phyloP scores from a whole-genome alignment of 2,113 vertebrate species.

The Entomyzon cyanotis region DNA sequence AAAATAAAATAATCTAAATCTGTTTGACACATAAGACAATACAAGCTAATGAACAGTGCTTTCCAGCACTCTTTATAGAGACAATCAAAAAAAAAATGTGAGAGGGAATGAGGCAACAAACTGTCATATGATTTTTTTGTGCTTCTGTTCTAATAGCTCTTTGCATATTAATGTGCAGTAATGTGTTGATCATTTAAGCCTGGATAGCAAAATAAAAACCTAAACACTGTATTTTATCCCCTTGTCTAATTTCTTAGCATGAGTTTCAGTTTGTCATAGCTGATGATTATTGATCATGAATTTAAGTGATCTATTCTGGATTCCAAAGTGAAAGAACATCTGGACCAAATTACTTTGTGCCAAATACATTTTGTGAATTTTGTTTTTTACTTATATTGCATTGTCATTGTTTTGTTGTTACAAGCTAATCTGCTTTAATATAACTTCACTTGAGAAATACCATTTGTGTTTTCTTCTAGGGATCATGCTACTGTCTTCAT shows the following conservation, averaged over 20 bases:
- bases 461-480: not conserved
- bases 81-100: not conserved
- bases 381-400: not conserved
- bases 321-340: not conserved
- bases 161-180: not conserved
- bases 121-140: not conserved
- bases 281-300: not conserved
- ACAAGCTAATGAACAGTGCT: not conserved
- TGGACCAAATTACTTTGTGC: not conserved
- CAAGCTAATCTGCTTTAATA: not conserved
- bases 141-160: not conserved
- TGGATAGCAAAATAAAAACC: not conserved
- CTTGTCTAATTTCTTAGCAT: not conserved
- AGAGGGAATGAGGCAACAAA: not conserved
- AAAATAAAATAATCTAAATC: not conserved
- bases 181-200: not conserved
- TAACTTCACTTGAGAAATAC: not conserved
- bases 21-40: not conserved
- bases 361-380: not conserved
- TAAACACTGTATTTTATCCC: not conserved
- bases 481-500: not conserved
- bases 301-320: not conserved
- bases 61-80: not conserved
- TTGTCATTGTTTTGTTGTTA: not conserved
- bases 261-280: not conserved